Percentiles rank a stretch among this genome's conserved stretches.
Conservation (phyloP, 2,113 vertebrate species). For the Bagarius yarrelli region DNA sequence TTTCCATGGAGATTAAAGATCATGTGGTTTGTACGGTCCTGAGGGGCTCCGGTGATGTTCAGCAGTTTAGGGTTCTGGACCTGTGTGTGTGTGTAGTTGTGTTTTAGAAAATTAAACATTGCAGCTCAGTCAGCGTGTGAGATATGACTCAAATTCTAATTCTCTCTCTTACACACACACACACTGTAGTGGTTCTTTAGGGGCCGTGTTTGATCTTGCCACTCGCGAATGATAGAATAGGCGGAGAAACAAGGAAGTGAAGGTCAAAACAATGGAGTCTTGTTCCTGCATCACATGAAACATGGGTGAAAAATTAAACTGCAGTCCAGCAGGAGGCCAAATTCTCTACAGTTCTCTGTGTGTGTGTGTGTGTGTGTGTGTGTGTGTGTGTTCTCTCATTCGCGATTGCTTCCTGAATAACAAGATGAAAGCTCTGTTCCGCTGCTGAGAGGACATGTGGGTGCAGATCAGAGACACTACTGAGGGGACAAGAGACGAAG, state of each 20-base stretch:
- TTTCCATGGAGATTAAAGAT: too few relatives aligned
- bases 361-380: conserved; percentile 13
- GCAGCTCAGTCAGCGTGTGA: neutral
- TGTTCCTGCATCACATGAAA: conserved; percentile 41
- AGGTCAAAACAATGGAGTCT: conserved; percentile 42
- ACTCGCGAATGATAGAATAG: conserved; percentile 47
- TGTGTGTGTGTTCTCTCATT: neutral
- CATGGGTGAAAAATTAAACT: conserved; percentile 42
- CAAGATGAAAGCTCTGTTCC: conserved; percentile 35
- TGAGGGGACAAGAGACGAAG: too few relatives aligned
- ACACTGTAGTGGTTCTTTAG: conserved; percentile 11
- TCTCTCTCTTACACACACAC: neutral
- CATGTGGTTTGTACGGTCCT: too few relatives aligned
- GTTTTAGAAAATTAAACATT: neutral
- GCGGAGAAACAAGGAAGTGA: conserved; percentile 36
- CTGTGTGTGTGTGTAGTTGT: too few relatives aligned
- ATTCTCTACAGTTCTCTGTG: conserved; percentile 8
- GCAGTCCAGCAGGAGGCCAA: neutral
- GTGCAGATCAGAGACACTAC: conserved; percentile 7
- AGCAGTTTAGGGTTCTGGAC: too few relatives aligned
- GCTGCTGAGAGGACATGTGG: conserved; percentile 10
- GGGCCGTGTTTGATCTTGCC: conserved; percentile 41
- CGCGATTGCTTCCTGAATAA: conserved; percentile 23
- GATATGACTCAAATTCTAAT: neutral
- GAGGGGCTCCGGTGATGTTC: too few relatives aligned